Percentiles rank a stretch among this genome's conserved stretches.
These are phyloP conservation scores for Syndactyla subalaris DNA, from an alignment of 2,797 vertebrate genomes.

Conservation along the genomic window DNA sequence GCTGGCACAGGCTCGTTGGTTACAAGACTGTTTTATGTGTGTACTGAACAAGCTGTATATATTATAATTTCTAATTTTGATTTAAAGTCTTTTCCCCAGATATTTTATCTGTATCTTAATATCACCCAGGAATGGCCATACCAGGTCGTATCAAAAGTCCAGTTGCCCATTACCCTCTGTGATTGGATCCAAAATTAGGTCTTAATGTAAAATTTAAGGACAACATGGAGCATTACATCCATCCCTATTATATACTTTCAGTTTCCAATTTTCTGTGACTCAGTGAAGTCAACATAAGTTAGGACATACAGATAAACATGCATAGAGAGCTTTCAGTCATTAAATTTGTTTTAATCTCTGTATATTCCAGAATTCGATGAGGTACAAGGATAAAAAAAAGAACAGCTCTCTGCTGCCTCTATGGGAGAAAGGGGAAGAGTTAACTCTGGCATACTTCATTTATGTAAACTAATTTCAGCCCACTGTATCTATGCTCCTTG, in stretches of 20 bases:
- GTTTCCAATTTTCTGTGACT: background rate
- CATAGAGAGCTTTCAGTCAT: background rate
- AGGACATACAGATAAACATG: accelerated
- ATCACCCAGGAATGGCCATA: background rate
- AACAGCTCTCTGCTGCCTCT: background rate
- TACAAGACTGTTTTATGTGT: background rate
- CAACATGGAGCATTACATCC: background rate
- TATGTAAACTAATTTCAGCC: background rate
- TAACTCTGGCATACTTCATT: background rate
- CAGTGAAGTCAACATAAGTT: background rate
- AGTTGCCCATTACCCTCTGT: background rate
- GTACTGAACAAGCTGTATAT: accelerated
- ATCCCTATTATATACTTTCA: background rate
- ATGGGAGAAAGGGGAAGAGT: background rate
- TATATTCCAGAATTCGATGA: background rate
- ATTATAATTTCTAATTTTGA: background rate
- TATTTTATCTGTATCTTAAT: background rate
- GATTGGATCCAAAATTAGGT: background rate
- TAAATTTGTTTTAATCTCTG: background rate
- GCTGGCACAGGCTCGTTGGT: background rate
- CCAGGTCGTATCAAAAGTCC: background rate
- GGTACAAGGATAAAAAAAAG: background rate
- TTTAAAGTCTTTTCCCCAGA: background rate
- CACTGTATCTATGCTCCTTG: background rate
- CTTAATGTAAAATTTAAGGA: background rate